Percentiles rank a stretch among this genome's conserved stretches.
These are phyloP conservation scores for Microctenopoma lineatum DNA, from an alignment of 2,797 vertebrate species.

Conservation along the genomic window DNA sequence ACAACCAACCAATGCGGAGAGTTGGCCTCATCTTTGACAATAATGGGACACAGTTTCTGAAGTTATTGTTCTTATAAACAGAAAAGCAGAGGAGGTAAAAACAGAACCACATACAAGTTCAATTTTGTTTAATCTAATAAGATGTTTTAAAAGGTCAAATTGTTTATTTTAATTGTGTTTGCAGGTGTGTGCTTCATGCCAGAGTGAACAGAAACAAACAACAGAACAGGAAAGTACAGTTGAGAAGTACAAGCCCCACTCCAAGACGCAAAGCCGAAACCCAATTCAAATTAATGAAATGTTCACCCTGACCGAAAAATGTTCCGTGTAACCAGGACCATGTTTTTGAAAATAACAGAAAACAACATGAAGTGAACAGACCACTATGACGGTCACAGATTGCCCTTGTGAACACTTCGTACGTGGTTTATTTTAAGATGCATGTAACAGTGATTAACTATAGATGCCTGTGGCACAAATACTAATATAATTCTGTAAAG, in stretches of 20 bases:
- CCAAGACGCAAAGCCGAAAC: neutral
- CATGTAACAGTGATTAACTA: too few relatives aligned
- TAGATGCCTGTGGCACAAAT: too few relatives aligned
- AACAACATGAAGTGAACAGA: neutral
- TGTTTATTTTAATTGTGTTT: conserved; percentile 10
- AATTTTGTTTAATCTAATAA: conserved; percentile 21
- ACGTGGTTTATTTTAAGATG: conserved; percentile 30
- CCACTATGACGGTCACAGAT: conserved; percentile 3
- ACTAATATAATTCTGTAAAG: neutral
- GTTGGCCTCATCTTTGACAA: conserved; percentile 35
- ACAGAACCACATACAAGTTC: conserved; percentile 3
- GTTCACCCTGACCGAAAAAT: conserved; percentile 1
- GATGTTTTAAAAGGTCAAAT: conserved; percentile 25
- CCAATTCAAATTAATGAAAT: conserved; percentile 1
- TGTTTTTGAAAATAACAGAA: conserved; percentile 12
- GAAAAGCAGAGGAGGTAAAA: conserved; percentile 5
- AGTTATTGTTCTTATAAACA: conserved; percentile 35
- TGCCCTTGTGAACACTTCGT: neutral
- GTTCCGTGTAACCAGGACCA: conserved; percentile 26
- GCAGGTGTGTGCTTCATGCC: conserved; percentile 30
- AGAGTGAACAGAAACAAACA: conserved; percentile 10
- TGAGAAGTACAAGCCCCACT: conserved; percentile 7
- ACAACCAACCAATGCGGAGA: conserved; percentile 41
- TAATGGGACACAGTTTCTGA: conserved; percentile 26
- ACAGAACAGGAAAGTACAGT: neutral